A percentile compares a stretch with the other conserved stretches of the same genome.
Conservation (phyloP, 2,888 invertebrate species). For the Acanthosepion pharaonis region DNA sequence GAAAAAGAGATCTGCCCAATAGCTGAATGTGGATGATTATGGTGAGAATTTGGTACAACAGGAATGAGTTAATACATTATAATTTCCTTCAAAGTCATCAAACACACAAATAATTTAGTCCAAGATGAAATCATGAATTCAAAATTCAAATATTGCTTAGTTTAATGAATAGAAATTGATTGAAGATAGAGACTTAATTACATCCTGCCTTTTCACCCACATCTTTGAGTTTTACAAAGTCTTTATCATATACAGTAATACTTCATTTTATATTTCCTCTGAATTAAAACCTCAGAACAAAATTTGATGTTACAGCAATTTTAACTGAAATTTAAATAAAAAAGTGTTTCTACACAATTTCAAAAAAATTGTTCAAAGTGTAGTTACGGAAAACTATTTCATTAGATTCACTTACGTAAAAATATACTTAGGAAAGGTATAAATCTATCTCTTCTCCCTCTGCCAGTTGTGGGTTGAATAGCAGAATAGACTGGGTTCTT, state of each 20-base stretch:
- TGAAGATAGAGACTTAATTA: background rate
- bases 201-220: background rate
- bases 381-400: too few species aligned
- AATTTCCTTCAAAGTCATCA: background rate
- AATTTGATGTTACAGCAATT: too few species aligned
- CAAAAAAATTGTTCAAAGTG: too few species aligned
- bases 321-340: too few species aligned
- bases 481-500: too few species aligned
- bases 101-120: background rate
- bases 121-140: background rate
- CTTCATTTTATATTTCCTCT: too few species aligned
- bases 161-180: background rate
- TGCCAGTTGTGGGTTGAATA: too few species aligned
- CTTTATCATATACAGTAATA: background rate
- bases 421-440: too few species aligned
- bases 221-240: background rate
- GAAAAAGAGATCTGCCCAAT: background rate
- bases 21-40: background rate
- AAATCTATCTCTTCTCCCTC: too few species aligned
- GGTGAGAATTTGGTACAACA: background rate
- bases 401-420: too few species aligned
- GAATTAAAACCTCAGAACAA: too few species aligned
- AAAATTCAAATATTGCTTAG: background rate
- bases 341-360: too few species aligned
- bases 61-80: background rate